A percentile compares a stretch with the other conserved stretches of the same genome.
phyloP scores from a whole-genome alignment of 2,113 vertebrate species.

The Perognathus longimembris region DNA sequence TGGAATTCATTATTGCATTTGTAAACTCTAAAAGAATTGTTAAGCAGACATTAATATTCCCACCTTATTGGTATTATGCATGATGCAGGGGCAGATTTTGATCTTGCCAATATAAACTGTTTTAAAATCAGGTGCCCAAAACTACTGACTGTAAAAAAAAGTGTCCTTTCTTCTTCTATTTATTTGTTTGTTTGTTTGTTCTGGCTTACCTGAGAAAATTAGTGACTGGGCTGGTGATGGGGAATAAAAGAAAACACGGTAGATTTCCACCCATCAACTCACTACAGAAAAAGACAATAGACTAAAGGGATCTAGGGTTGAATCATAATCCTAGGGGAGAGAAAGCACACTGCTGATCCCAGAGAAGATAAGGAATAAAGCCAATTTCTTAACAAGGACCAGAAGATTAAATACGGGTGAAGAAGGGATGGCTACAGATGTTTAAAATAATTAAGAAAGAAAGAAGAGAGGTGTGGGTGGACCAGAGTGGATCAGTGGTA shows the following conservation, averaged over 20 bases:
- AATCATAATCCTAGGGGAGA: neutral
- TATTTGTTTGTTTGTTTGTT: neutral
- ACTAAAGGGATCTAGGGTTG: neutral
- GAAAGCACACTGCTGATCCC: neutral
- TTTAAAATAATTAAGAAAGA: neutral
- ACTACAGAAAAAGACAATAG: neutral
- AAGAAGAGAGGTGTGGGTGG: neutral
- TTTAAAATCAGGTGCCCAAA: neutral
- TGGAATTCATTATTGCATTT: neutral
- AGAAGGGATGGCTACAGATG: neutral
- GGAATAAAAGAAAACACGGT: neutral
- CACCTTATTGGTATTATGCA: constrained; percentile 3
- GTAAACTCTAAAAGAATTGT: neutral
- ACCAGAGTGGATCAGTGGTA: neutral
- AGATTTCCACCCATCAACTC: neutral
- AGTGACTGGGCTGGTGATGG: neutral
- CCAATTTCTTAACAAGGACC: neutral
- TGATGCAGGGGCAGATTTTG: neutral
- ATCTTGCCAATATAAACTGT: neutral
- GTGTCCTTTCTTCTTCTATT: neutral
- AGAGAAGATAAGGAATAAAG: neutral
- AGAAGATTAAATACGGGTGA: neutral
- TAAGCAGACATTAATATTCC: neutral
- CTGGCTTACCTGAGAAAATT: constrained; percentile 12
- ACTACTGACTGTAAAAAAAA: neutral